A percentile compares a stretch with the other conserved stretches of the same genome.
Conservation (phyloP, 2,888 invertebrate genomes). For the Rotaria magnacalcarata region DNA sequence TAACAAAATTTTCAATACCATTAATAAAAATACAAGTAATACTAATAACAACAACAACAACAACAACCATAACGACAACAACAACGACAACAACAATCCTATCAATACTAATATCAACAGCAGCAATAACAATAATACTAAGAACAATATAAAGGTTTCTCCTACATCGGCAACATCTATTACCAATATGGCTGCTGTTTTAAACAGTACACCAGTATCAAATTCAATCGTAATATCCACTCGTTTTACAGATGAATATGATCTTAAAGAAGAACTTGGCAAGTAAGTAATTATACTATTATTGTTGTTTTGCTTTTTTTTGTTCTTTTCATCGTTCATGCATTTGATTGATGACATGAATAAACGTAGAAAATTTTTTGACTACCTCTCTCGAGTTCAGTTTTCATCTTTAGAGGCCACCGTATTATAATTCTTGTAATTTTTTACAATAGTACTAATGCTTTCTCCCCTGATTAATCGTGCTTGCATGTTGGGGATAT, state of each 20-base stretch:
- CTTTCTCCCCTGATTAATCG: neutral
- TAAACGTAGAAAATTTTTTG: neutral
- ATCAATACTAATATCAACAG: neutral
- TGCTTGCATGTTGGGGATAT: neutral
- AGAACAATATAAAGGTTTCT: neutral
- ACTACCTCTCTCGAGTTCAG: neutral
- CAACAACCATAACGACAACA: conserved; percentile 13
- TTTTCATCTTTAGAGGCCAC: neutral
- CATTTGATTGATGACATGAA: neutral
- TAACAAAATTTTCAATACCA: neutral
- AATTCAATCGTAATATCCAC: conserved; percentile 33
- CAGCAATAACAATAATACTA: neutral
- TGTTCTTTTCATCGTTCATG: neutral
- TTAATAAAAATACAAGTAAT: neutral
- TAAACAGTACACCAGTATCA: neutral
- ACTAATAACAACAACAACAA: conserved; percentile 14
- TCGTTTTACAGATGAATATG: conserved; percentile 46
- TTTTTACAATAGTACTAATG: neutral
- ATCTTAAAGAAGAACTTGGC: conserved; percentile 46
- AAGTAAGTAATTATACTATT: conserved; percentile 11
- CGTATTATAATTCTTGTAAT: neutral
- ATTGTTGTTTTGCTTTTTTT: neutral
- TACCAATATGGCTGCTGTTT: conserved; percentile 1
- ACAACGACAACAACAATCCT: neutral
- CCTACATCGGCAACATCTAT: neutral